A percentile compares a stretch with the other conserved stretches of the same genome.
phyloP scores from a whole-genome alignment of 2,113 vertebrate species.

The Cryptomyrus ogoouensis region DNA sequence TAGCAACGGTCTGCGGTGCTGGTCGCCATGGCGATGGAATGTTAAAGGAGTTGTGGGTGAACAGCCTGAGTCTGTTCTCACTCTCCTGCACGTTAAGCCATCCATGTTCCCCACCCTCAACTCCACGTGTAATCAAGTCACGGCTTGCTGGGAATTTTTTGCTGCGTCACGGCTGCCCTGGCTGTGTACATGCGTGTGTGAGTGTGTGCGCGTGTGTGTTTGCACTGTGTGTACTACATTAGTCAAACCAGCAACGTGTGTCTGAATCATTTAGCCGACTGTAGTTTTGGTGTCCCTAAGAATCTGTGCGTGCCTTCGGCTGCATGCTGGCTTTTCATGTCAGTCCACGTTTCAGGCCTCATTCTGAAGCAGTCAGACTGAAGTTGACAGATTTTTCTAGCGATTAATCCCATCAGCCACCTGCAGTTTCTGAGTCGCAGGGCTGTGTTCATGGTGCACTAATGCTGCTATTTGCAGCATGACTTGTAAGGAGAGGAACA shows the following conservation, averaged over 20 bases:
- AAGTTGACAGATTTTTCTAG: neutral
- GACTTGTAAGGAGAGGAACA: neutral
- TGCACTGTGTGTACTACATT: neutral
- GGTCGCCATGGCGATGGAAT: constrained; percentile 25
- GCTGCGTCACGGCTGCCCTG: neutral
- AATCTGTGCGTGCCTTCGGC: neutral
- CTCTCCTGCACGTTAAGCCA: neutral
- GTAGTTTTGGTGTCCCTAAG: neutral
- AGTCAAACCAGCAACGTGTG: neutral
- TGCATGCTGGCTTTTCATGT: neutral
- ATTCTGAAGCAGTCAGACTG: neutral
- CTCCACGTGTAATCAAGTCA: neutral
- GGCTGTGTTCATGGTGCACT: neutral
- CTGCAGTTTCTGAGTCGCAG: neutral
- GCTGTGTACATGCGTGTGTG: neutral
- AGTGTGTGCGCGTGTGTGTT: too few relatives aligned
- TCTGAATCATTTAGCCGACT: neutral
- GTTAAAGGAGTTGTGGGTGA: constrained; percentile 11
- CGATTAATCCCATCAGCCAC: neutral
- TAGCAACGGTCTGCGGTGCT: constrained; percentile 48
- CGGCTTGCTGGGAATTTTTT: neutral
- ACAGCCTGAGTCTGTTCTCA: neutral
- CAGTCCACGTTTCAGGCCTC: neutral
- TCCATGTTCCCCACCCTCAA: neutral
- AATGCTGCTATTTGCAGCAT: neutral